Base-by-base conservation (phyloP, 1,140 invertebrate genomes). In the Battus philenor region DNA sequence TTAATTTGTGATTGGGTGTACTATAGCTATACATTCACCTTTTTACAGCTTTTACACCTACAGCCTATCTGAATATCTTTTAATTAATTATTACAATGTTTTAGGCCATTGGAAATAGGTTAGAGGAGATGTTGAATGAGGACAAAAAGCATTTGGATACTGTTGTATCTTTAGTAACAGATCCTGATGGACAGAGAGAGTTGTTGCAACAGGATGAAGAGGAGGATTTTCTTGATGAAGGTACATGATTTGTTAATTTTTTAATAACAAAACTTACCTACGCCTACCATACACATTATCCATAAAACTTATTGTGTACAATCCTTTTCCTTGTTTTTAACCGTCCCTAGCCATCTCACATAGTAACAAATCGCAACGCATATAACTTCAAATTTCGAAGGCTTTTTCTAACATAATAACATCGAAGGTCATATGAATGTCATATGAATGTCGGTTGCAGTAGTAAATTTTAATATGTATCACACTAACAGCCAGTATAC, bases 171-270 rank as follows among this genome's bases (percentile, higher is more conserved):
- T 88, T 94, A 54, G 88, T 96, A 0, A 87, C 88, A 0, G 96
- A 98, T 78, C 95, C 97, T 27, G 89, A 88, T 20, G 94, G 93
- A 53, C 93, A 95, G 67, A 91, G 92, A 43, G 95, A 98, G 55
- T 86, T 98, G 0, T 75, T 96, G 43, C 88, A 94, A 29, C 93
- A 96, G 81, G 97, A 99, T 66, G 97, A 99, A 70, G 96, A 99
- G 68, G 98, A 99, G 87, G 97, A 99, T 81, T 99, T 98, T 73
- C 86, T 99, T 3, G 97, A 99, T 87, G 98, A 99, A 91, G 93
- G 95, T 96, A 76, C 58, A 11, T 22, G 11, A 29, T 29, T 10
- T 1, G 8, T 10, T 4, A 9, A 29, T 9, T 1, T 1, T 4
- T 9, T 10, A 9, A 15, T 11, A 15, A 11, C 30, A n/a, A n/a